phyloP scores from a whole-genome alignment of 2,888 invertebrate species.

The Athalia circularis region DNA sequence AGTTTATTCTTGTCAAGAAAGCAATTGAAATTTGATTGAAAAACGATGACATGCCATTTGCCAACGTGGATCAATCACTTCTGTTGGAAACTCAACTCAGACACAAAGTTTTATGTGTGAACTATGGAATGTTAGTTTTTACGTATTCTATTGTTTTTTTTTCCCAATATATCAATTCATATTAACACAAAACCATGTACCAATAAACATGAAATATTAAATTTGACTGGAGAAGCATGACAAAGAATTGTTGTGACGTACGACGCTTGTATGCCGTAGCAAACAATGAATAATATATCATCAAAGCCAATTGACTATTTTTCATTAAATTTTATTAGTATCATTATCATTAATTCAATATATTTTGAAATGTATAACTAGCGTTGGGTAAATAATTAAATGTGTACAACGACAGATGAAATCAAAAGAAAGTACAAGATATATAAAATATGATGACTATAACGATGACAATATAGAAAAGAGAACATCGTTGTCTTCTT shows the following conservation, averaged over 20 bases:
- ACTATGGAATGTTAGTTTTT: constrained; percentile 40
- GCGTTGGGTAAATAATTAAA: no score
- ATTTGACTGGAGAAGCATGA: background rate
- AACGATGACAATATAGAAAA: background rate
- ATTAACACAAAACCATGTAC: background rate
- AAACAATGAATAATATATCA: constrained; percentile 11
- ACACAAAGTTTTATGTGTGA: background rate
- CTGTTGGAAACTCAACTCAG: no score
- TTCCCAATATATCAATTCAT: background rate
- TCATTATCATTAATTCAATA: background rate
- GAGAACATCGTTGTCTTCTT: no score
- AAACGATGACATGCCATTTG: no score
- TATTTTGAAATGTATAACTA: background rate
- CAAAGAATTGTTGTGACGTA: background rate
- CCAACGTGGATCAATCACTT: no score
- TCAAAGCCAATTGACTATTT: constrained; percentile 35
- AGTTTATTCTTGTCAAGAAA: no score
- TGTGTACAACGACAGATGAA: background rate
- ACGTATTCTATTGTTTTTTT: background rate
- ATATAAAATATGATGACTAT: background rate
- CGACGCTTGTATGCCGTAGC: background rate
- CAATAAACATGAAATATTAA: no score
- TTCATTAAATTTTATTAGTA: background rate
- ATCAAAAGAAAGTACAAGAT: background rate
- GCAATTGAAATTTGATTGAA: no score